Base-by-base conservation (phyloP, 1,140 invertebrate species). In the Meteorus sp. region DNA sequence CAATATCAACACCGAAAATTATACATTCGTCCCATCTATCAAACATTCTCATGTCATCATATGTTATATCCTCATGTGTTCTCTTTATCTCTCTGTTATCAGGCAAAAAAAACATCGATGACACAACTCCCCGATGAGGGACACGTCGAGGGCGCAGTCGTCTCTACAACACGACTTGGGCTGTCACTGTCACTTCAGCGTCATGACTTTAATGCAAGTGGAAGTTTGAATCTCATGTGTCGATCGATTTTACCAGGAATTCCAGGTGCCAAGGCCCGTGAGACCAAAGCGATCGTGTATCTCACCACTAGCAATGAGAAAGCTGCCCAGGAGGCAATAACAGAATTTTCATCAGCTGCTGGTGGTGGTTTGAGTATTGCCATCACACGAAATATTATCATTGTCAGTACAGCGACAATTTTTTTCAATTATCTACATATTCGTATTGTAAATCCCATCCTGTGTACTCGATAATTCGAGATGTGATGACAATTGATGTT, bases 251-350 rank as follows among this genome's bases (percentile, higher is more conserved):
- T 78, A 37, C 72, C 74, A n/a, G 73, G 61, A 13, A 65, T 78
- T 11, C 54, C 63, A 3, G 59, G 61, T 0, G 43, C 44, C 1
- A 58, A 48, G 15, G 9, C 62, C 1, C 53, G 68, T 19, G 61
- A 60, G 23, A 69, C 31, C 11, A 66, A 67, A 19, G 66, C 63
- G 13, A 64, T 64, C 4, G 69, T 70, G 1, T 73, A 74, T 0
- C 60, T 79, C 35, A 2, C 73, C 8, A 72, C 72, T 29, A 77
- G 68, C 54, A 79, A 76, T 35, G 70, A 78, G 45, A 69, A 69
- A 61, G 68, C 78, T 13, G 74, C 71, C 1, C 76, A 78, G 53
- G 35, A 39, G 13, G 35, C 35, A 15, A 7, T 13, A 39, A 39
- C 35, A 7, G 15, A 39, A 39, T 13, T 39, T 13, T 7, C 35